These are phyloP conservation scores for Porites lutea DNA, from an alignment of 64 coral and sea anemone genomes.

Conservation along the genomic window DNA sequence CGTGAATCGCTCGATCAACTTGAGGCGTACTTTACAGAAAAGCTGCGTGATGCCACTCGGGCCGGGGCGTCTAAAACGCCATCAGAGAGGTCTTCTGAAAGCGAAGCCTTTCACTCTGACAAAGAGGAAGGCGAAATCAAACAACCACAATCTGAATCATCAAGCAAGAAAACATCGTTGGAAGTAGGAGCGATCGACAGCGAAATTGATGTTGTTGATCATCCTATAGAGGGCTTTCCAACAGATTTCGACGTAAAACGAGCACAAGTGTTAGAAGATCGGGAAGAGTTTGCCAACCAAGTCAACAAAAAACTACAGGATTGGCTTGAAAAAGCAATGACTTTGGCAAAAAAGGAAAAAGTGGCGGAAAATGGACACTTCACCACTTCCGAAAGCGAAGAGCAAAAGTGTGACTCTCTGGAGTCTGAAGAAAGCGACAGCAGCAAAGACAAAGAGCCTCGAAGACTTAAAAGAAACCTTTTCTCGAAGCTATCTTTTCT, in stretches of 20 bases:
- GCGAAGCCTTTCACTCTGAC: constrained; percentile 17
- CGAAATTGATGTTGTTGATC: constrained; percentile 6
- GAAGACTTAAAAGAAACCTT: constrained; percentile 14
- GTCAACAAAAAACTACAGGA: constrained; percentile 47
- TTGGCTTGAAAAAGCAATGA: constrained; percentile 38
- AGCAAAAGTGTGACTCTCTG: constrained; percentile 15
- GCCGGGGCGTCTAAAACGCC: constrained; percentile 11
- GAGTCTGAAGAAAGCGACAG: constrained; percentile 41
- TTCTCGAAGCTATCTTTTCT: constrained; percentile 36
- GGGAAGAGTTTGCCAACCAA: constrained; percentile 26
- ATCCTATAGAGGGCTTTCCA: background rate
- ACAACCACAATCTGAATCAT: background rate
- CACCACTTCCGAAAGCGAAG: constrained; percentile 20
- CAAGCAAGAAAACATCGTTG: constrained; percentile 13
- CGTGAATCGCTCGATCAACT: constrained; percentile 41
- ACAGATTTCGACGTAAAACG: background rate
- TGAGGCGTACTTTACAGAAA: constrained; percentile 37
- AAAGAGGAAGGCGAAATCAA: constrained; percentile 27
- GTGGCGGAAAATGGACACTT: background rate
- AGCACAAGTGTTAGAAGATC: background rate
- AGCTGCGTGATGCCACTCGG: constrained; percentile 21
- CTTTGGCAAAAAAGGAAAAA: constrained; percentile 21
- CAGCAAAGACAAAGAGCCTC: constrained; percentile 26
- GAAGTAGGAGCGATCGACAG: background rate
- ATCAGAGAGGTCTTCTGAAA: constrained; percentile 41